Conservation (phyloP, 2,113 vertebrate species). For the Penelope pileata region DNA sequence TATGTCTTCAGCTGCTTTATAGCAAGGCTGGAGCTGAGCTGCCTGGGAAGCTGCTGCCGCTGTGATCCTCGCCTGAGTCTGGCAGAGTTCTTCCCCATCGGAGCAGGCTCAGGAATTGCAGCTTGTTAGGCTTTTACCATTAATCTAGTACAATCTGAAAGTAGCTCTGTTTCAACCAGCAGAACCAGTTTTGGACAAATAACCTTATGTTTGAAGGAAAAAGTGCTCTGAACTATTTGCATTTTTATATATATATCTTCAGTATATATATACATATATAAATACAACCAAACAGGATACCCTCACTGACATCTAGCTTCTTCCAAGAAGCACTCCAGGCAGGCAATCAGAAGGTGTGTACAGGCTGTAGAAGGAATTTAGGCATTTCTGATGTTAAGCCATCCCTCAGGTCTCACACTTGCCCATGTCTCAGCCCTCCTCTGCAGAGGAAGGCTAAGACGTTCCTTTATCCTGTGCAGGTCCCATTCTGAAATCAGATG, state of each 20-base stretch:
- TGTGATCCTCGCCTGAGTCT: neutral
- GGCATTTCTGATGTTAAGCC: neutral
- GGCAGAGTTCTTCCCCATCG: neutral
- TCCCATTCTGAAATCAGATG: neutral
- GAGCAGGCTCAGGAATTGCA: neutral
- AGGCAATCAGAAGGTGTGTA: neutral
- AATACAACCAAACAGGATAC: neutral
- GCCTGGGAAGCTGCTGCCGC: neutral
- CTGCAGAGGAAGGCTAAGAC: neutral
- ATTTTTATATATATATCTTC: neutral
- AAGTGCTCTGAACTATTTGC: neutral
- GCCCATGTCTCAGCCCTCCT: neutral
- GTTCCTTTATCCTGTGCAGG: neutral
- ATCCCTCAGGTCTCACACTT: neutral
- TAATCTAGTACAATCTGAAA: neutral
- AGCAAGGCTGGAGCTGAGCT: neutral
- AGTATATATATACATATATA: too few relatives aligned
- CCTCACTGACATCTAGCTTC: neutral
- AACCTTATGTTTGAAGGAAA: neutral
- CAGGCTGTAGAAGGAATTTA: neutral
- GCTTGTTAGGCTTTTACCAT: neutral
- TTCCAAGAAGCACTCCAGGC: neutral
- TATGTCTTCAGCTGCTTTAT: neutral
- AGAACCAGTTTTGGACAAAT: neutral
- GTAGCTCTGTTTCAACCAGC: neutral